Evolutionary conservation across 2,797 vertebrate genomes (phyloP).

Genomic region (Moxostoma hubbsi): DNA sequence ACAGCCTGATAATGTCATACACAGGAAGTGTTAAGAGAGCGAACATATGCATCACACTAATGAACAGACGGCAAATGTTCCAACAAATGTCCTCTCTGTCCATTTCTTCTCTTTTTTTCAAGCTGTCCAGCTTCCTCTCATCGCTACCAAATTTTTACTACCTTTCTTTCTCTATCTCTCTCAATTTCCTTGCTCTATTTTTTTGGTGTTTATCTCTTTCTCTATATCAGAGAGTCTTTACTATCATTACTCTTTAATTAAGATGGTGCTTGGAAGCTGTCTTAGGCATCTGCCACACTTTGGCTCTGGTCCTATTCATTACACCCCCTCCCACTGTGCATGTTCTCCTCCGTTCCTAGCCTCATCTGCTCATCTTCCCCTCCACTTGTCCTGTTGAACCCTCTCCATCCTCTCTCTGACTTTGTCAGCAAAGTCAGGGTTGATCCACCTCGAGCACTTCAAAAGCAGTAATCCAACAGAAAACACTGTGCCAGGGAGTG

Average conservation of each 20-base stretch:
- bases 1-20: slow-evolving; percentile 21
- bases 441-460: slow-evolving; percentile 44
- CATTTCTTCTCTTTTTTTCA: slow-evolving; percentile 12
- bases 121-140: slow-evolving; percentile 1
- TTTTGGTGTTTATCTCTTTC: slow-evolving; percentile 39
- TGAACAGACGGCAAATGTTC: slow-evolving; percentile 29
- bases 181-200: too few species aligned
- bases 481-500: not conserved
- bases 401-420: slow-evolving; percentile 69
- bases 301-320: slow-evolving; percentile 42
- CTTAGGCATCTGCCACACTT: slow-evolving; percentile 38
- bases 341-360: slow-evolving; percentile 12
- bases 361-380: slow-evolving; percentile 6
- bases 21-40: slow-evolving; percentile 37
- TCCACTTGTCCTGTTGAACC: slow-evolving; percentile 26
- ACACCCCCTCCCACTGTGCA: not conserved
- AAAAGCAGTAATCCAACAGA: slow-evolving; percentile 34
- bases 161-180: slow-evolving; percentile 48
- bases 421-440: slow-evolving; percentile 65
- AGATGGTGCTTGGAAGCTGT: not conserved
- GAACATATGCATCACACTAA: slow-evolving; percentile 38
- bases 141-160: not conserved
- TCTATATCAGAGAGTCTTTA: slow-evolving; percentile 59
- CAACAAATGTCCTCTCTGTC: slow-evolving; percentile 8
- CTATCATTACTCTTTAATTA: slow-evolving; percentile 20